Evolutionary conservation across 2,797 vertebrate species (phyloP).

Genomic region (Typhlichthys subterraneus): DNA sequence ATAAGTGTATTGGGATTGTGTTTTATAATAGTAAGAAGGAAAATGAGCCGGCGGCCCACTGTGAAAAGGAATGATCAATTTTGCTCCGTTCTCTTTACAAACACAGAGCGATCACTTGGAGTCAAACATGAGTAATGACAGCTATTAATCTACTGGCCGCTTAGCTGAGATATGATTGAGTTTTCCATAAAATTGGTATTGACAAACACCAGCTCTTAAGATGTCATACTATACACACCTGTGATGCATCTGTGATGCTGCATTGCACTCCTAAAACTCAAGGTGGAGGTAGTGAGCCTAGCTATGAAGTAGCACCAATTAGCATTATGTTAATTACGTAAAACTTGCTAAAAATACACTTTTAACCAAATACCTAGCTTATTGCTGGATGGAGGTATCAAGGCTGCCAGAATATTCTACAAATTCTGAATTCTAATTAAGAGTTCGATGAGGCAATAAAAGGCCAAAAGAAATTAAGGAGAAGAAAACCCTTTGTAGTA

Average conservation of each 20-base stretch:
- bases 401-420: neutral
- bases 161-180: constrained; percentile 45
- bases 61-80: no score
- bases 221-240: neutral
- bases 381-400: neutral
- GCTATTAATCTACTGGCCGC: constrained; percentile 54
- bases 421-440: no score
- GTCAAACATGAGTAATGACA: constrained; percentile 46
- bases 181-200: constrained; percentile 39
- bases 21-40: no score
- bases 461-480: neutral
- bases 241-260: neutral
- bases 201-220: constrained; percentile 6
- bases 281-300: no score
- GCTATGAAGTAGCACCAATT: no score
- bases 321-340: no score
- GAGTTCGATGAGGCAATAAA: no score
- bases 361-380: no score
- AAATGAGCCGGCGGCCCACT: no score
- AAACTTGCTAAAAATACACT: no score
- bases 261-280: no score
- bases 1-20: no score
- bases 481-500: neutral
- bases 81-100: neutral
- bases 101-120: constrained; percentile 29